Evolutionary conservation across 2,888 invertebrate genomes (phyloP), one percentile per base, ranked within the genome.

Genomic region (Penaeus monodon): DNA sequence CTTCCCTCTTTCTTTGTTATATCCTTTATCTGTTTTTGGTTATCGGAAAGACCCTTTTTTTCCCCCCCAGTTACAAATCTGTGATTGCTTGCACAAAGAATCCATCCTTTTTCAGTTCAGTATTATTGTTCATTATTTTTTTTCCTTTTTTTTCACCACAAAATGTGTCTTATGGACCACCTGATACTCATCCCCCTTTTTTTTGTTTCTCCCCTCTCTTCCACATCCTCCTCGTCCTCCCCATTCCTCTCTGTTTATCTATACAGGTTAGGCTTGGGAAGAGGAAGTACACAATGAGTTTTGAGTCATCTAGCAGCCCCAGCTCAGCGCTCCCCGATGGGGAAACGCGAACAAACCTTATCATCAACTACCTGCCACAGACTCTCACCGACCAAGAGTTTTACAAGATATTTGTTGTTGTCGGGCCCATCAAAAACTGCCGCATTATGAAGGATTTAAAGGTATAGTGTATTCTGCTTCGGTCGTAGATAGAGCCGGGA

Each of bases 311-410:
- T 66, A 87, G 70, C 29, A 70, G 29, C 70, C 70, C 82, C 63
- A 80, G 87, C 57, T 84, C 84, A 66, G 84, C 88, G 29, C 84
- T 88, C 77, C 86, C 85, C 10, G 89, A 85, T 22, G 85, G 79
- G 63, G 90, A 91, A 82, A 87, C 86, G 66, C 90, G 91, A 84
- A 97, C 97, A 87, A 98, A 98, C 93, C 94, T 98, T 91, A 98
- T 98, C 91, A 96, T 98, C 92, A 98, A 98, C 94, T 98, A 98
- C 93, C 94, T 98, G 91, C 98, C 98, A 63, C 98, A 98, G 93
- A 96, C 95, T 91, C 96, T 98, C 94, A 96, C 96, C 2, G 98
- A 98, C 92, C 96, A 96, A 92, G 97, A 98, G 92, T 94, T 98
- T 86, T 96, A 96, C 92, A 95, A 96, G 90, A 95, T 98, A 94